A percentile compares a stretch with the other conserved stretches of the same genome.
These are phyloP conservation scores for Drosophila gaucha DNA, from an alignment of 2,888 invertebrate genomes.

Conservation along the genomic window DNA sequence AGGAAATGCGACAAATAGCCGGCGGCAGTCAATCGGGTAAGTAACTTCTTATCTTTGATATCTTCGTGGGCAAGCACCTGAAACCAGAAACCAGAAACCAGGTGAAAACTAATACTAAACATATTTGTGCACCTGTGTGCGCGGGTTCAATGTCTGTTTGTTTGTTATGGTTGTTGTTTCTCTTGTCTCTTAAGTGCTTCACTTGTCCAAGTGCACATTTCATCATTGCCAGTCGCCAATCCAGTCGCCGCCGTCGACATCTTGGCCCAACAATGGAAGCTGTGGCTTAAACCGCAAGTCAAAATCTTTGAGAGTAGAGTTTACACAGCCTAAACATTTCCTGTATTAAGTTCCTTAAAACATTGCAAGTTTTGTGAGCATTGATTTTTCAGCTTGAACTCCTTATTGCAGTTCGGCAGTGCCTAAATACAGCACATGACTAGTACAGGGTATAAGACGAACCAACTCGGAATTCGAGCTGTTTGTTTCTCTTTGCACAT, in stretches of 20 bases:
- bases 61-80: not conserved
- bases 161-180: slow-evolving; percentile 10
- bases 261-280: slow-evolving; percentile 25
- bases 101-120: slow-evolving; percentile 50
- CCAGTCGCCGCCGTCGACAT: slow-evolving; percentile 14
- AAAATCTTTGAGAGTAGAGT: not conserved
- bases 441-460: not conserved
- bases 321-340: slow-evolving; percentile 14
- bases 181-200: slow-evolving; percentile 33
- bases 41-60: slow-evolving; percentile 70
- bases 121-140: slow-evolving; percentile 57
- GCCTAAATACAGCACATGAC: not conserved
- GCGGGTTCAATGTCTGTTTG: slow-evolving; percentile 45
- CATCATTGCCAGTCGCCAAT: slow-evolving; percentile 53
- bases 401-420: too few relatives aligned
- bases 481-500: not conserved
- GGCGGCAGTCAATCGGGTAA: slow-evolving; percentile 97
- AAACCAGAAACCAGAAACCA: slow-evolving; percentile 11
- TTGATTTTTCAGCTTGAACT: too few relatives aligned
- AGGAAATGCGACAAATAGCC: slow-evolving; percentile 98
- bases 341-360: not conserved
- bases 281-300: slow-evolving; percentile 16
- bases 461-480: not conserved
- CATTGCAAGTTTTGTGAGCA: too few relatives aligned
- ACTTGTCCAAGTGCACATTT: slow-evolving; percentile 59